Percentiles rank a stretch among this genome's conserved stretches.
Conservation (phyloP, 2,888 invertebrate species). For the Chironomus riparius region DNA sequence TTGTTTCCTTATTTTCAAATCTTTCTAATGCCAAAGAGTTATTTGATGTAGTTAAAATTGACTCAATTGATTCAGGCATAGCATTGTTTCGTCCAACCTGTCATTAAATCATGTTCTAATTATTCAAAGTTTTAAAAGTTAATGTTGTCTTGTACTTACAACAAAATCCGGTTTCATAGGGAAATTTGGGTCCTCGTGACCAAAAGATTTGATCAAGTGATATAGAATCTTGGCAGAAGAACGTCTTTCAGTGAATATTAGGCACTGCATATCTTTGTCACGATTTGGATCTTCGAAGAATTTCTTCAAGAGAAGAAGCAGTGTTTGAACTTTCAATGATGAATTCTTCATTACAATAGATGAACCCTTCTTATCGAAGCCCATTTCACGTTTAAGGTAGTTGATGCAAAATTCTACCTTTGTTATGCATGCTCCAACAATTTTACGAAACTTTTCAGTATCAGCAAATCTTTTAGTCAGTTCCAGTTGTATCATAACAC, state of each 20-base stretch:
- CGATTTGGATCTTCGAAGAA: slow-evolving; percentile 43
- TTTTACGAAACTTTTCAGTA: slow-evolving; percentile 38
- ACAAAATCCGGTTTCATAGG: slow-evolving; percentile 59
- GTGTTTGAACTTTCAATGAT: slow-evolving; percentile 52
- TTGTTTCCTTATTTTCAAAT: slow-evolving; percentile 51
- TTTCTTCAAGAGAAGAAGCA: slow-evolving; percentile 53
- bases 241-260: slow-evolving; percentile 43
- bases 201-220: slow-evolving; percentile 52
- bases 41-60: slow-evolving; percentile 35
- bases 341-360: slow-evolving; percentile 48
- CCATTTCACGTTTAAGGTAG: neutral
- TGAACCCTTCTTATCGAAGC: slow-evolving; percentile 24
- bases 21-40: slow-evolving; percentile 41
- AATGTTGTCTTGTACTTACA: neutral
- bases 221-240: slow-evolving; percentile 68
- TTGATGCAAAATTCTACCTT: neutral
- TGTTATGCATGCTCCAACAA: slow-evolving; percentile 38
- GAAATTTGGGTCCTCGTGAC: slow-evolving; percentile 44
- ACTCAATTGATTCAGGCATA: slow-evolving; percentile 33
- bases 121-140: too few relatives aligned
- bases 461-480: slow-evolving; percentile 46
- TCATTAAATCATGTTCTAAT: too few relatives aligned
- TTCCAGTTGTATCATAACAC: slow-evolving; percentile 49
- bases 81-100: slow-evolving; percentile 46
- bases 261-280: slow-evolving; percentile 35